These are phyloP conservation scores for Drepanosiphum platanoidis DNA, from an alignment of 2,888 invertebrate genomes.

Conservation along the genomic window DNA sequence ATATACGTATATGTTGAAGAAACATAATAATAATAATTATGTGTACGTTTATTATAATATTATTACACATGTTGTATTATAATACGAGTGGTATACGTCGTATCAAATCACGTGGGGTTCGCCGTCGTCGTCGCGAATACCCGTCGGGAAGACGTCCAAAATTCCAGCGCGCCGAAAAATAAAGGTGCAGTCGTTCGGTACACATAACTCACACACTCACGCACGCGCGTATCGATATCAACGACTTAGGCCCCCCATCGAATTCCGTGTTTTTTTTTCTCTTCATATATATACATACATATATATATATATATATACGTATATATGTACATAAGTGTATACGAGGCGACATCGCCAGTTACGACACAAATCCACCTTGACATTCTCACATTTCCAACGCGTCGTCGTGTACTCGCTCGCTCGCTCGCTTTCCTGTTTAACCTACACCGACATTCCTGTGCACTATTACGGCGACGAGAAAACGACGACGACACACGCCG, in stretches of 20 bases:
- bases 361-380: constrained; percentile 51
- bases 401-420: neutral
- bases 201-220: neutral
- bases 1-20: too few relatives aligned
- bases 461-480: neutral
- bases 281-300: neutral
- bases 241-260: neutral
- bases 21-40: too few relatives aligned
- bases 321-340: too few relatives aligned
- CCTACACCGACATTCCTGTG: constrained; percentile 29
- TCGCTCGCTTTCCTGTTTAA: constrained; percentile 20
- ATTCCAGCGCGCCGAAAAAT: neutral
- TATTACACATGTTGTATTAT: too few relatives aligned
- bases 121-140: neutral
- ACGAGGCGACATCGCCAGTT: constrained; percentile 27
- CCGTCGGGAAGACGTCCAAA: constrained; percentile 10
- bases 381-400: constrained; percentile 48
- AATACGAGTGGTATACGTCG: too few relatives aligned
- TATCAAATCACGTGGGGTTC: neutral
- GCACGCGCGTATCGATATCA: constrained; percentile 23
- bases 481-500: too few relatives aligned
- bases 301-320: too few relatives aligned
- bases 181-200: constrained; percentile 14
- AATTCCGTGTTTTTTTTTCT: neutral
- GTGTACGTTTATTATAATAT: too few relatives aligned